phyloP scores from a whole-genome alignment of 2,797 vertebrate species.

The Sphaeramia orbicularis region DNA sequence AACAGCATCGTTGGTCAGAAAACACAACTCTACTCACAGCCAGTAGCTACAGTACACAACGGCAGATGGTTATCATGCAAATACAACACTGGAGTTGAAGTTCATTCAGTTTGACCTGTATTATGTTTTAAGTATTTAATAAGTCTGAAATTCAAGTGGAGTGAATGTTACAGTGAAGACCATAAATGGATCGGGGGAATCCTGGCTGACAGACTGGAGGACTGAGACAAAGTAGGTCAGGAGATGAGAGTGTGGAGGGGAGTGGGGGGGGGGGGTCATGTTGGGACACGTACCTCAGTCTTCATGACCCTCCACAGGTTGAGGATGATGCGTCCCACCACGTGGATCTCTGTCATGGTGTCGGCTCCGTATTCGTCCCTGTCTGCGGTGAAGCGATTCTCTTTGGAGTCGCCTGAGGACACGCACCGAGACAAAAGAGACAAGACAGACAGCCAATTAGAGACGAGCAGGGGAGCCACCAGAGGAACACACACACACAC shows the following conservation, averaged over 20 bases:
- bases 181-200: neutral
- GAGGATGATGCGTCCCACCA: constrained; percentile 92
- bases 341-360: constrained; percentile 96
- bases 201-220: neutral
- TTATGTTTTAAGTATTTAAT: neutral
- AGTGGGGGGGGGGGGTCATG: constrained; percentile 10
- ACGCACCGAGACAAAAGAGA: constrained; percentile 31
- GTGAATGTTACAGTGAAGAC: neutral
- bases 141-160: neutral
- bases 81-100: neutral
- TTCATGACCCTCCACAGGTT: constrained; percentile 99
- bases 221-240: constrained; percentile 27
- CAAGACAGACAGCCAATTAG: no score
- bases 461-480: constrained; percentile 9
- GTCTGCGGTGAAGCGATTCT: constrained; percentile 92
- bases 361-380: constrained; percentile 94
- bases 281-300: constrained; percentile 88
- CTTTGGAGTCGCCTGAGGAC: constrained; percentile 90
- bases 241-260: neutral
- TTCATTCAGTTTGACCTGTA: neutral
- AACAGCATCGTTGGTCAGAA: neutral
- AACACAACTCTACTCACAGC: neutral
- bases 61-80: neutral
- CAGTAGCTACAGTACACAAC: neutral
- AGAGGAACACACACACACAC: constrained; percentile 18